These are phyloP conservation scores for Pseudopleuronectes americanus DNA, from an alignment of 2,797 vertebrate species.

Conservation along the genomic window DNA sequence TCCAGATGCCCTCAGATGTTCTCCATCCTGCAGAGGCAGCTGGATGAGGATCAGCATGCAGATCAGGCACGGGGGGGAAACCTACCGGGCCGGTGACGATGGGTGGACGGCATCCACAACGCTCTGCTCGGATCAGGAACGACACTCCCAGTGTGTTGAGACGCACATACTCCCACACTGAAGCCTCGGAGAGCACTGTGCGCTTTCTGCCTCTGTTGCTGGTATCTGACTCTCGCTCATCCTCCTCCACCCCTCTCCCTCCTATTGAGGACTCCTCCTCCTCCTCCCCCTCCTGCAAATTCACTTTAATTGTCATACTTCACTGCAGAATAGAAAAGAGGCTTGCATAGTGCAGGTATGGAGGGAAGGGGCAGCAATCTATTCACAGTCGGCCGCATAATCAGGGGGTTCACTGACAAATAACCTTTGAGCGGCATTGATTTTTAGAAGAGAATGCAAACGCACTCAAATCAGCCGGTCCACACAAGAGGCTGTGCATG, in stretches of 20 bases:
- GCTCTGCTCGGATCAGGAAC: constrained; percentile 45
- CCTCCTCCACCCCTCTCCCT: constrained; percentile 14
- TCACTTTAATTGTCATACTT: constrained; percentile 75
- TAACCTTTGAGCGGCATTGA: constrained; percentile 14
- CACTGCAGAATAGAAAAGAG: constrained; percentile 71
- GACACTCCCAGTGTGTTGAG: constrained; percentile 48
- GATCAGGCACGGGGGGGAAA: constrained; percentile 41
- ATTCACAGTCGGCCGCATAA: constrained; percentile 30
- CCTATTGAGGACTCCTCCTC: constrained; percentile 77
- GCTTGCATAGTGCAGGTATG: constrained; percentile 60
- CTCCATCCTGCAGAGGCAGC: constrained; percentile 18
- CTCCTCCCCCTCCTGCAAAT: constrained; percentile 78
- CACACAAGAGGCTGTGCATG: neutral
- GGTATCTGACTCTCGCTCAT: constrained; percentile 52
- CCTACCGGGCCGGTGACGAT: constrained; percentile 66
- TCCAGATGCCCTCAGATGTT: neutral
- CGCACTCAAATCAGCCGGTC: neutral
- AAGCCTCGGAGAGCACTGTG: constrained; percentile 33
- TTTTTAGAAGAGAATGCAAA: neutral
- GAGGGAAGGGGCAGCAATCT: constrained; percentile 29
- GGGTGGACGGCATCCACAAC: constrained; percentile 39
- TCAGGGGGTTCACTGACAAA: constrained; percentile 27
- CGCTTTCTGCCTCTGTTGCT: constrained; percentile 56
- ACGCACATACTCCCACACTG: constrained; percentile 51
- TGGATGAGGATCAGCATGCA: constrained; percentile 46